Percentiles rank a stretch among this genome's conserved stretches.
phyloP scores from a whole-genome alignment of 1,140 invertebrate species.

The Cotesia chilonis region DNA sequence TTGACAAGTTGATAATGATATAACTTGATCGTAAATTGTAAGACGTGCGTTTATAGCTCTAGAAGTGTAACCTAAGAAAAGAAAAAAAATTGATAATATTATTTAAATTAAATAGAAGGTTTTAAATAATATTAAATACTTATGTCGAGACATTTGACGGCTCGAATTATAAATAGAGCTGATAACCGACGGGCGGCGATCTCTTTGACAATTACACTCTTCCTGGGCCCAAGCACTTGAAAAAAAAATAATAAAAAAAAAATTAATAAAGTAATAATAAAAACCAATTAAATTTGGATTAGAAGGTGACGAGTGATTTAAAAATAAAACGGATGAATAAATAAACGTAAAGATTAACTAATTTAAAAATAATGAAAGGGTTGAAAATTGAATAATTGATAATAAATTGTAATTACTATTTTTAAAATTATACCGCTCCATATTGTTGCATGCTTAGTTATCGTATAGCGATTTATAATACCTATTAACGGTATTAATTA shows the following conservation, averaged over 20 bases:
- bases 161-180: too few species aligned
- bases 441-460: slow-evolving; percentile 65
- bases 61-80: too few species aligned
- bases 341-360: neutral
- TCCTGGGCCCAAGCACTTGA: slow-evolving; percentile 63
- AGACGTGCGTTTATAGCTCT: neutral
- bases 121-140: too few species aligned
- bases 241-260: slow-evolving; percentile 40
- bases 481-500: slow-evolving; percentile 20
- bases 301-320: slow-evolving; percentile 25
- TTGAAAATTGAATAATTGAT: slow-evolving; percentile 37
- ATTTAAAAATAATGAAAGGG: slow-evolving; percentile 37
- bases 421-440: slow-evolving; percentile 59
- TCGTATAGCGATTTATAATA: slow-evolving; percentile 51
- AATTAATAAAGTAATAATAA: slow-evolving; percentile 8
- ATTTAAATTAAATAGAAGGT: slow-evolving; percentile 1
- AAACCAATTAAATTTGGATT: slow-evolving; percentile 34
- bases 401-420: slow-evolving; percentile 55
- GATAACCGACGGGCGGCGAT: slow-evolving; percentile 50
- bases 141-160: too few species aligned
- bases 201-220: slow-evolving; percentile 57
- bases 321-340: slow-evolving; percentile 5
- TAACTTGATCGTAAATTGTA: neutral
- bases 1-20: slow-evolving; percentile 30
- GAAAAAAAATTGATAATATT: neutral